Conservation (phyloP, 1,140 invertebrate genomes). For the Trypoxylus dichotomus region DNA sequence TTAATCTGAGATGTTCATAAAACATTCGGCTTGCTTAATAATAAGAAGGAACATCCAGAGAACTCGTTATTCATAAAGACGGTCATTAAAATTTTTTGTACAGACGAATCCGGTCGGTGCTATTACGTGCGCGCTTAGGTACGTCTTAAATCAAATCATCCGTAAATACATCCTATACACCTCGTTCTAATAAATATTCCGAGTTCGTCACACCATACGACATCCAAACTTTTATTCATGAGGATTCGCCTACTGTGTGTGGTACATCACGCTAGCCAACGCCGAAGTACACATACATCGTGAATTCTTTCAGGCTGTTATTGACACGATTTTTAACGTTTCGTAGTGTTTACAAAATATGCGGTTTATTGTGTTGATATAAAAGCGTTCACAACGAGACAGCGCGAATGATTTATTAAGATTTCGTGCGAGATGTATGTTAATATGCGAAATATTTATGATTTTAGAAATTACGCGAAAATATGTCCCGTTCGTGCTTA, state of each 20-base stretch:
- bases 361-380: background rate
- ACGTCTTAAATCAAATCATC: background rate
- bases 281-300: background rate
- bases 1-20: background rate
- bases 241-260: background rate
- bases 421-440: background rate
- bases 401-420: background rate
- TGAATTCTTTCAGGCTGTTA: background rate
- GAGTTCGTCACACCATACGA: background rate
- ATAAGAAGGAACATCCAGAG: too few species aligned
- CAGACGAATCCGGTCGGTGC: background rate
- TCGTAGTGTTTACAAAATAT: conserved; percentile 5
- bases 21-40: background rate
- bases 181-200: background rate
- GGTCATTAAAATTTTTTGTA: background rate
- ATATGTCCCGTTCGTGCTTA: background rate
- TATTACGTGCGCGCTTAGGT: background rate
- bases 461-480: conserved; percentile 4
- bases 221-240: conserved; percentile 17
- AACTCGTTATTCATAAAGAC: background rate
- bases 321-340: conserved; percentile 2
- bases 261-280: background rate
- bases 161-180: background rate
- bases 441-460: conserved; percentile 7
- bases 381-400: background rate